Conservation (phyloP, 1,140 invertebrate species). For the Drosophila teissieri region DNA sequence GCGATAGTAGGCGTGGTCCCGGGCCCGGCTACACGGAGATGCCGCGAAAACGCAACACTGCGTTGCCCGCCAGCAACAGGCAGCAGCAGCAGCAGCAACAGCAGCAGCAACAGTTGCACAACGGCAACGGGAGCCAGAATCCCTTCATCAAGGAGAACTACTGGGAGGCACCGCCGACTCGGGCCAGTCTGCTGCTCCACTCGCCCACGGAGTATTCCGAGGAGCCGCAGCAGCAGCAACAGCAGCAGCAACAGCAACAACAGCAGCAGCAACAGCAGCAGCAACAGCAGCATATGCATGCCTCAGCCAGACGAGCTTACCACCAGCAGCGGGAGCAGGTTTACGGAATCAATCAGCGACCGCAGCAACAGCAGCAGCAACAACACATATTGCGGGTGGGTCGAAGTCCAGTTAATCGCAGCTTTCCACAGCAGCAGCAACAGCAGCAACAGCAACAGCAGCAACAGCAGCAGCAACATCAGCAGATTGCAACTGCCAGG, state of each 20-base stretch:
- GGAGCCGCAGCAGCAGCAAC: slow-evolving; percentile 49
- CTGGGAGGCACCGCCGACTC: slow-evolving; percentile 72
- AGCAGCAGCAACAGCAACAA: slow-evolving; percentile 36
- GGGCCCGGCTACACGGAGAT: slow-evolving; percentile 76
- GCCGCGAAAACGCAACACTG: slow-evolving; percentile 74
- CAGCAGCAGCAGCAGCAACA: slow-evolving; percentile 36
- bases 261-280: slow-evolving; percentile 44
- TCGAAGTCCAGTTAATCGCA: slow-evolving; percentile 73
- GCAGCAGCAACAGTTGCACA: slow-evolving; percentile 41
- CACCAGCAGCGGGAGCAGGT: slow-evolving; percentile 67
- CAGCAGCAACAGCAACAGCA: slow-evolving; percentile 7
- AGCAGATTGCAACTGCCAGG: slow-evolving; percentile 8
- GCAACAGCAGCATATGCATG: slow-evolving; percentile 53
- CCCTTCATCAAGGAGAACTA: slow-evolving; percentile 83
- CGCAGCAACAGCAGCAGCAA: slow-evolving; percentile 31
- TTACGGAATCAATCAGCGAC: slow-evolving; percentile 57
- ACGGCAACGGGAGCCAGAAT: slow-evolving; percentile 69
- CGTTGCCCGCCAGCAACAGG: slow-evolving; percentile 44
- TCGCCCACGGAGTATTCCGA: slow-evolving; percentile 66
- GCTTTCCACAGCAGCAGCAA: slow-evolving; percentile 26
- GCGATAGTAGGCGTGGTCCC: slow-evolving; percentile 43
- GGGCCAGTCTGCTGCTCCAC: slow-evolving; percentile 58
- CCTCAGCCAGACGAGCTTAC: slow-evolving; percentile 60
- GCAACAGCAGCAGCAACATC: not conserved
- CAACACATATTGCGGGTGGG: slow-evolving; percentile 66